A percentile compares a stretch with the other conserved stretches of the same genome.
Evolutionary conservation across 2,797 vertebrate genomes (phyloP).

Genomic region (Hephaestus fuliginosus): DNA sequence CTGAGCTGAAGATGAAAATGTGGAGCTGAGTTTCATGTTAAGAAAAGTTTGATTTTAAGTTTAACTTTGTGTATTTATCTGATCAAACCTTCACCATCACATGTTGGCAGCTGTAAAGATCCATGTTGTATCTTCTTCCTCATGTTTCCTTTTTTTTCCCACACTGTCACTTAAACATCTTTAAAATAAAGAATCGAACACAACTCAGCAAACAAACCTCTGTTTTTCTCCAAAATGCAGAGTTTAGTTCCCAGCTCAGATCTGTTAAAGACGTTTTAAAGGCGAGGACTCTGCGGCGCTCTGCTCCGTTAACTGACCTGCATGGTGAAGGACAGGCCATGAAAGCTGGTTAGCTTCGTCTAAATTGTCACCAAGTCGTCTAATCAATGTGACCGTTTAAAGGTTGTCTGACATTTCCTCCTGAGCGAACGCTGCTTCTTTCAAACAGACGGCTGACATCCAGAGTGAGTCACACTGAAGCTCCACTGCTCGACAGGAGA

Average conservation of each 20-base stretch:
- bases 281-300: neutral
- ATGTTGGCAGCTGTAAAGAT: no score
- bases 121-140: no score
- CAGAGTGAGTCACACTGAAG: constrained; percentile 2
- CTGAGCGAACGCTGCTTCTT: neutral
- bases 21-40: no score
- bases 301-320: neutral
- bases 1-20: no score
- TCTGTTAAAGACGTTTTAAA: neutral
- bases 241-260: neutral
- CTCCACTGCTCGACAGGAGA: no score
- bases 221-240: neutral
- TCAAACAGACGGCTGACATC: neutral
- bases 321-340: neutral
- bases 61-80: no score
- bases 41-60: no score
- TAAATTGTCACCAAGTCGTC: constrained; percentile 23
- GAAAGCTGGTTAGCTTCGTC: constrained; percentile 11
- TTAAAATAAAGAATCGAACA: neutral
- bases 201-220: neutral
- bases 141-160: no score
- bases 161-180: no score
- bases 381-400: constrained; percentile 33
- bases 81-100: no score
- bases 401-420: constrained; percentile 34